These are phyloP conservation scores for Salmo trutta DNA, from an alignment of 2,797 vertebrate species.

Conservation along the genomic window DNA sequence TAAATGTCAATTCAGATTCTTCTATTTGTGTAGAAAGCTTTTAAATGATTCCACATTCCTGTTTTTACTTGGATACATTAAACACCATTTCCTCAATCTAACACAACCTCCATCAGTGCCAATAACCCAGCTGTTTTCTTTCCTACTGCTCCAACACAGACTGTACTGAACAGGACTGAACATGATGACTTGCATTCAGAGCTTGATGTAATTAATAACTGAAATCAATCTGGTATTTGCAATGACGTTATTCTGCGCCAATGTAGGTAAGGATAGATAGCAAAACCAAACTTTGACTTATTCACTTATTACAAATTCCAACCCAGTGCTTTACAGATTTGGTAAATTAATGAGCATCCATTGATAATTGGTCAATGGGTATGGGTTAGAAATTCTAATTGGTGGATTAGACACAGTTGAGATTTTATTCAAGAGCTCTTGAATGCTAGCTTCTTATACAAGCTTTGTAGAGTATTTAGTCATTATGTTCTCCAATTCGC, in stretches of 20 bases:
- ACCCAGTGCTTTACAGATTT: conserved; percentile 23
- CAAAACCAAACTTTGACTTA: conserved; percentile 63
- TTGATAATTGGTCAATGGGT: conserved; percentile 28
- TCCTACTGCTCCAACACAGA: conserved; percentile 71
- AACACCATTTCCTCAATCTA: conserved; percentile 28
- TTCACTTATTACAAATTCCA: conserved; percentile 48
- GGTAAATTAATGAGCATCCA: conserved; percentile 8
- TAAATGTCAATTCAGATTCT: background rate
- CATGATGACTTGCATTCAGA: conserved; percentile 66
- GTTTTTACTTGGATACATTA: conserved; percentile 36
- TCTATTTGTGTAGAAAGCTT: conserved; percentile 16
- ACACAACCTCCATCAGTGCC: conserved; percentile 50
- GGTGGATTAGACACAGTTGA: conserved; percentile 51
- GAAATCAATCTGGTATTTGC: conserved; percentile 59
- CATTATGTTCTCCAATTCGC: background rate
- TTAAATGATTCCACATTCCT: conserved; percentile 9
- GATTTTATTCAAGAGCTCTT: conserved; percentile 36
- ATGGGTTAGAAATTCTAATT: conserved; percentile 51
- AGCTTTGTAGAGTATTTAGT: conserved; percentile 20
- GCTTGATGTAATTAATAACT: conserved; percentile 62
- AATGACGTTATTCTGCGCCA: conserved; percentile 59
- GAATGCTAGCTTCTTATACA: background rate
- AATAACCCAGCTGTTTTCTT: conserved; percentile 71
- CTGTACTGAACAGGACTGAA: conserved; percentile 69
- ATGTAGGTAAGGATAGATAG: conserved; percentile 69